A percentile compares a stretch with the other conserved stretches of the same genome.
Conservation (phyloP, 2,113 vertebrate genomes). For the Peucedramus taeniatus region DNA sequence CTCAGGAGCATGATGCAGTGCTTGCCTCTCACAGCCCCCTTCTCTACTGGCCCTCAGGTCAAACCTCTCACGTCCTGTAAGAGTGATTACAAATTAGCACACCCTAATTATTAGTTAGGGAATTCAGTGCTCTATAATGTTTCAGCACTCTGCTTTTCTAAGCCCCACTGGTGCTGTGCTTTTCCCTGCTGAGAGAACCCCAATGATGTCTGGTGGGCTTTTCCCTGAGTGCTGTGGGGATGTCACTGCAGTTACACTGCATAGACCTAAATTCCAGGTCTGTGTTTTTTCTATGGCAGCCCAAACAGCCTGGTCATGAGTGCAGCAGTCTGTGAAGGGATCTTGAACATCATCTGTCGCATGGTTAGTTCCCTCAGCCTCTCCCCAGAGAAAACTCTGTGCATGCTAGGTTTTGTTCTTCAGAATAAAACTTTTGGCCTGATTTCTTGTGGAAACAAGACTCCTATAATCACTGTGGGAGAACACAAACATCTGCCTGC, state of each 20-base stretch:
- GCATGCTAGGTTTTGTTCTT: not conserved
- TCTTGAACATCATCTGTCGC: not conserved
- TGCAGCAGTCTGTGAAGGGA: not conserved
- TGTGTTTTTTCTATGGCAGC: not conserved
- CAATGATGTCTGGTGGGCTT: not conserved
- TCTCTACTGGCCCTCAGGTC: not conserved
- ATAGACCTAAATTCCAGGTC: not conserved
- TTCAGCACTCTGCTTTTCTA: not conserved
- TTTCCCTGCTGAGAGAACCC: not conserved
- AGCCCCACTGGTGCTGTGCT: not conserved
- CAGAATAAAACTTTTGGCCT: constrained; percentile 14
- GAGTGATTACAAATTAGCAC: not conserved
- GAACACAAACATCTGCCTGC: not conserved
- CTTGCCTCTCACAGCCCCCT: not conserved
- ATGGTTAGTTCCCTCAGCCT: not conserved
- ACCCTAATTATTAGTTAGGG: not conserved
- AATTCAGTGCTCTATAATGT: not conserved
- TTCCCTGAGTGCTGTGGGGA: not conserved
- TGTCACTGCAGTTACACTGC: not conserved
- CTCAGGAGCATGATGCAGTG: accelerated
- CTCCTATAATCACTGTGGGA: not conserved
- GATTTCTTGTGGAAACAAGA: constrained; percentile 4
- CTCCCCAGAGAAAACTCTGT: not conserved
- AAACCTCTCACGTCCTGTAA: not conserved
- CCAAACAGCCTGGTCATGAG: not conserved